Percentiles rank a stretch among this genome's conserved stretches.
Evolutionary conservation across 2,888 invertebrate species (phyloP).

Genomic region (Ctena decussata): DNA sequence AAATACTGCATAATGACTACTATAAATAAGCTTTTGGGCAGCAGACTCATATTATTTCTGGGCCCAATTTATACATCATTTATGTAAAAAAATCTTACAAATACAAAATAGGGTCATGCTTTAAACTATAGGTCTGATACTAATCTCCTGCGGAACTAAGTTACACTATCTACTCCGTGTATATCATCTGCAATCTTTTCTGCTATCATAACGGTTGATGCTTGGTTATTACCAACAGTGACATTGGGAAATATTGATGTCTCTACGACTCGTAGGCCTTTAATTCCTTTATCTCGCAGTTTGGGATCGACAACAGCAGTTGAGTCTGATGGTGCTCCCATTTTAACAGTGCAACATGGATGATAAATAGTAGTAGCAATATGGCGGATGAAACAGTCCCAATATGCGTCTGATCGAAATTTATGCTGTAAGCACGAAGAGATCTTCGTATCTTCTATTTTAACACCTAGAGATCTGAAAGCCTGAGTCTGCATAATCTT

Average conservation of each 20-base stretch:
- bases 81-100: too few species aligned
- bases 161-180: too few species aligned
- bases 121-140: too few species aligned
- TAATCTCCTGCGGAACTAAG: too few species aligned
- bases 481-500: not conserved
- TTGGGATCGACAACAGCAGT: conserved; percentile 91
- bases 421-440: not conserved
- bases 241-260: conserved; percentile 94
- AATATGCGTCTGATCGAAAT: not conserved
- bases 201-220: conserved; percentile 88
- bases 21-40: too few species aligned
- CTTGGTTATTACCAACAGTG: conserved; percentile 91
- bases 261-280: conserved; percentile 92
- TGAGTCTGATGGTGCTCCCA: conserved; percentile 88
- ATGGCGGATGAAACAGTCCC: conserved; percentile 79
- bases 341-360: conserved; percentile 93
- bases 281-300: conserved; percentile 88
- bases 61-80: too few species aligned
- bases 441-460: not conserved
- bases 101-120: too few species aligned
- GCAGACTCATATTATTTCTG: too few species aligned
- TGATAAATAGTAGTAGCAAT: conserved; percentile 91
- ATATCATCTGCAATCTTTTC: conserved; percentile 88
- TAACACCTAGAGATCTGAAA: not conserved
- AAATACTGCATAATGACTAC: too few species aligned